Percentiles rank a stretch among this genome's conserved stretches.
Conservation (phyloP, 2,797 vertebrate species). For the Xenopus petersii region DNA sequence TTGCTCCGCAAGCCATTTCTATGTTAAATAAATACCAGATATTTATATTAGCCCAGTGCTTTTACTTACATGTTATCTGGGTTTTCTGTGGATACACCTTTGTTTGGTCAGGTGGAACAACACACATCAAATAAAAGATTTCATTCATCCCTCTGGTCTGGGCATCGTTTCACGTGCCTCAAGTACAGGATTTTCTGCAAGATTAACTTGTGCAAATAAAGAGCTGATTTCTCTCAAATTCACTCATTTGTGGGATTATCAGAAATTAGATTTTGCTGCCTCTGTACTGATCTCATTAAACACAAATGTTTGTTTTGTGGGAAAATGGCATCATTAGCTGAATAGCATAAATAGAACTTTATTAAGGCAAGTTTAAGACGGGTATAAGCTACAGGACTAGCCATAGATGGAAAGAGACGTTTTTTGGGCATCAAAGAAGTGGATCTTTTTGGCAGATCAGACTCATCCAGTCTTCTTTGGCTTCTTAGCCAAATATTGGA, state of each 20-base stretch:
- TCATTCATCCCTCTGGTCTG: conserved; percentile 45
- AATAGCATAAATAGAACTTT: too few relatives aligned
- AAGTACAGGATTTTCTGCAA: conserved; percentile 42
- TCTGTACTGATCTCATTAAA: background rate
- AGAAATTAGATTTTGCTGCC: conserved; percentile 24
- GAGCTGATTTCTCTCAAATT: conserved; percentile 16
- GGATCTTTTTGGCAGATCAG: too few relatives aligned
- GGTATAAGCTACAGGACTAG: too few relatives aligned
- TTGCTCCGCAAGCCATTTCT: background rate
- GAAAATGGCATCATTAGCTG: background rate
- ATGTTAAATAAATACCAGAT: conserved; percentile 19
- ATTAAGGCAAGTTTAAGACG: too few relatives aligned
- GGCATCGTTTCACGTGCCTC: conserved; percentile 23
- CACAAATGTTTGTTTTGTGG: background rate
- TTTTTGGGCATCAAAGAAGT: too few relatives aligned
- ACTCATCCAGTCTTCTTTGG: too few relatives aligned
- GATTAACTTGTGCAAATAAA: conserved; percentile 44
- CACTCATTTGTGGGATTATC: conserved; percentile 25
- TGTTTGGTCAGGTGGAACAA: conserved; percentile 62
- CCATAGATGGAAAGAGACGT: too few relatives aligned
- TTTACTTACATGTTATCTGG: conserved; percentile 46
- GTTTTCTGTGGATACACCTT: conserved; percentile 54
- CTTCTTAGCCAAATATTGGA: too few relatives aligned
- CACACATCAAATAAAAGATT: conserved; percentile 53
- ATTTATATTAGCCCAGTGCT: conserved; percentile 26